Evolutionary conservation across 2,797 vertebrate genomes (phyloP), one percentile per base, ranked within the genome.

Genomic region (Chloroceryle inda): DNA sequence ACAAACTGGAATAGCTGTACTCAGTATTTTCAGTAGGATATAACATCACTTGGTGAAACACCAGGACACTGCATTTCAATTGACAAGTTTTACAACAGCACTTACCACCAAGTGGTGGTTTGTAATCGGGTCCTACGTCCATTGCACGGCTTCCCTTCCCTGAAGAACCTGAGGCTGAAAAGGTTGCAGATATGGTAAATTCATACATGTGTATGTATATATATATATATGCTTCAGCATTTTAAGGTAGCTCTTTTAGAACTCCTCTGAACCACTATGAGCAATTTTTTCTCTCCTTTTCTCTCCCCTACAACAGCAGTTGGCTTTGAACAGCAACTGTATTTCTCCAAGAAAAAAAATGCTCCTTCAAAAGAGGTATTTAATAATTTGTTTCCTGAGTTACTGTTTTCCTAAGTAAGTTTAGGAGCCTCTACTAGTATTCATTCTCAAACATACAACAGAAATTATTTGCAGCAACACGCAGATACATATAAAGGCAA

Each of bases 121-220:
- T 98, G 94, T 98, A 97, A 94, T 98, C 98, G 0, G 98, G 89
- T 79, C 99, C 98, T 3, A 97, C 55, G 61, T 98, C 96, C 87
- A 98, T 19, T 1, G 94, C 94, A 37, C 98, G 97, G 66, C 98
- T 97, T 83, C 99, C 99, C 64, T 99, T 99, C 61, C 98, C 98
- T 21, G 98, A 97, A 49, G 98, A 97, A 68, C 99, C 99, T 40
- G 98, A 99, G 49, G 99, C 99, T 99, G 96, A 26, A 97, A 96
- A 97, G 91, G 69, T 55, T 15, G 20, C 11, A 61, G 78, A 63
- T 62, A 26, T 53, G 38, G 19, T n/a, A 10, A 71, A 45, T 45
- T 35, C 50, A 50, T 13, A 35, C 1, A 44, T 24, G 8, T 5
- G 9, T 10, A 8, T 5, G 9, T 10, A 27, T 6, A 20, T 5